Conservation (phyloP, 2,888 invertebrate species). For the Xanthia icteritia region DNA sequence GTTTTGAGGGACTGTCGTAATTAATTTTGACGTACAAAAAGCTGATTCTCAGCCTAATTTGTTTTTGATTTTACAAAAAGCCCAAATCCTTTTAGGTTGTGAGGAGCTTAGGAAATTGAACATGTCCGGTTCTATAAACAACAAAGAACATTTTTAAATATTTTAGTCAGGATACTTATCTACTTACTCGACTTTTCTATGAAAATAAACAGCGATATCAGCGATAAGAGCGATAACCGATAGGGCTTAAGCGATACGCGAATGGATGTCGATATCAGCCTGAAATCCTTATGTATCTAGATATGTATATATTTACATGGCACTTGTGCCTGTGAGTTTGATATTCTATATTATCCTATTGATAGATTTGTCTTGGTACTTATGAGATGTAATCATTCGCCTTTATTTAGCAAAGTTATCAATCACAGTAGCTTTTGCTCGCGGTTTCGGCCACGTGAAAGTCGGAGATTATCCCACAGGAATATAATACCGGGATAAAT, state of each 20-base stretch:
- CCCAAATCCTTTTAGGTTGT: background rate
- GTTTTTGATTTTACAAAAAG: background rate
- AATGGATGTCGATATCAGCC: conserved; percentile 33
- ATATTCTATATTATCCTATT: background rate
- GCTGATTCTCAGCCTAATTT: background rate
- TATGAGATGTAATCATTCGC: background rate
- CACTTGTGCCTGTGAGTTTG: conserved; percentile 8
- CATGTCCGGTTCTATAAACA: background rate
- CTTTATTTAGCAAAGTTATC: background rate
- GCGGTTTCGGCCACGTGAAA: too few relatives aligned
- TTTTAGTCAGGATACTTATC: conserved; percentile 9
- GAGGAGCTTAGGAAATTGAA: background rate
- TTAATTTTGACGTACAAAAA: background rate
- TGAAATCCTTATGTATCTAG: conserved; percentile 31
- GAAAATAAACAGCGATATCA: conserved; percentile 28
- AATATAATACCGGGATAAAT: too few relatives aligned
- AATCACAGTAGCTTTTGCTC: background rate
- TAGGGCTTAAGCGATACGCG: conserved; percentile 51
- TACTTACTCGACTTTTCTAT: conserved; percentile 6
- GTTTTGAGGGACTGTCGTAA: too few relatives aligned
- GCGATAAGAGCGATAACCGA: conserved; percentile 59
- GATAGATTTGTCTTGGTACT: background rate
- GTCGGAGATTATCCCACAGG: background rate
- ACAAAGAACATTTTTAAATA: conserved; percentile 30
- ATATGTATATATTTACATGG: conserved; percentile 32